Evolutionary conservation across 2,113 vertebrate species (phyloP), one percentile per base, ranked within the genome.

Genomic region (Oenanthe oenanthe): DNA sequence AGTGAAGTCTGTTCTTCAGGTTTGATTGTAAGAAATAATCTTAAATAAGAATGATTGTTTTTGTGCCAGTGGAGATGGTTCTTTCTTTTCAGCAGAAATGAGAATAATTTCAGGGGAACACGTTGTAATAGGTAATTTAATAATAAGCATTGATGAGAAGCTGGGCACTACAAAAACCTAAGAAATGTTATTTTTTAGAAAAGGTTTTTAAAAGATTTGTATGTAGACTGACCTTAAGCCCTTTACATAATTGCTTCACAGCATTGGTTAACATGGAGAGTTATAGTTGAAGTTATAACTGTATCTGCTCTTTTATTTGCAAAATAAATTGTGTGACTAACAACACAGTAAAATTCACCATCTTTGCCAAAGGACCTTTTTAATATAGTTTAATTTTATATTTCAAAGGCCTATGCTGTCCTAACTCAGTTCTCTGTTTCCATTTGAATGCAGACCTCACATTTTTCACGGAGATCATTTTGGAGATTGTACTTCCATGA

Each of bases 401-500:
- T 68, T 85, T 76, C 38, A 45, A 67, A 66, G 50, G 21, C 26
- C 38, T 70, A 0, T 75, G 26, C 34, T 19, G 6, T 21, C 4
- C 17, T 47, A 42, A 79, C 32, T 61, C 40, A n/a, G 13, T 87
- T 73, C 53, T 75, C 36, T 80, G 47, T 43, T 87, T 32, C 71
- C 92, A 9, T 61, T 79, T 67, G 34, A 84, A 19, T 74, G 28
- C 73, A 98, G 98, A 96, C 97, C 22, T 65, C 75, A 40, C 91
- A 93, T 26, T 90, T 91, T 71, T 88, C 68, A 53, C 93, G 96
- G 72, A 71, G 94, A 79, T 96, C 96, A 9, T 48, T 85, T 47
- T 98, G 96, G 97, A 60, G 61, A n/a, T 56, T 75, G 57, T 91
- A 97, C 89, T 96, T 96, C 57, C 54, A 82, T 74, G 83, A 96